phyloP scores from a whole-genome alignment of 2,888 invertebrate species.

The Pycnomerus fuliginosus region DNA sequence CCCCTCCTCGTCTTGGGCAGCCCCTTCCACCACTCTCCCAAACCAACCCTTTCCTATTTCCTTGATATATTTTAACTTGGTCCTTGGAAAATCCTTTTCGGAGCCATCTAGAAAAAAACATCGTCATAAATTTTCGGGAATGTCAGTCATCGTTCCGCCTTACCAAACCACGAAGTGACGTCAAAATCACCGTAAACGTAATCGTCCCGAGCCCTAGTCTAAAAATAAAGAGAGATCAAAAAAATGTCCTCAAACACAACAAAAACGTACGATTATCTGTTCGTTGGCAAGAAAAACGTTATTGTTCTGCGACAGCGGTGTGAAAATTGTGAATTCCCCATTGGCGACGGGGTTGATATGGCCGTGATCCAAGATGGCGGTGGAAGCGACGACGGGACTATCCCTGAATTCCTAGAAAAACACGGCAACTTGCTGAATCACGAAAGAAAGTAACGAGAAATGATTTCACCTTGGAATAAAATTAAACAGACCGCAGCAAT shows the following conservation, averaged over 20 bases:
- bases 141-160: constrained; percentile 30
- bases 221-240: constrained; percentile 26
- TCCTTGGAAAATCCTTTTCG: constrained; percentile 68
- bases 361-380: constrained; percentile 47
- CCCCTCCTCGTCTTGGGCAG: constrained; percentile 56
- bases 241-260: constrained; percentile 2
- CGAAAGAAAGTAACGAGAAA: no score
- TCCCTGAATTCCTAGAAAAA: constrained; percentile 51
- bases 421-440: no score
- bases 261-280: constrained; percentile 43
- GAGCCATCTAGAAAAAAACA: constrained; percentile 48
- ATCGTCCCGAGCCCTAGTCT: constrained; percentile 45
- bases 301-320: constrained; percentile 51
- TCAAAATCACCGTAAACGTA: constrained; percentile 49
- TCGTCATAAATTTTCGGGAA: constrained; percentile 1
- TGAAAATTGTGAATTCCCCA: constrained; percentile 51
- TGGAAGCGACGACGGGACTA: constrained; percentile 46
- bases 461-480: no score
- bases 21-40: constrained; percentile 77
- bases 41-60: constrained; percentile 86
- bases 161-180: constrained; percentile 55
- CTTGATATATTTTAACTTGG: constrained; percentile 75
- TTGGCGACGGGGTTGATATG: constrained; percentile 51
- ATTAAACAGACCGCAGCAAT: no score
- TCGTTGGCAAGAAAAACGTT: constrained; percentile 52